Percentiles rank a stretch among this genome's conserved stretches.
Conservation (phyloP, 2,797 vertebrate genomes). For the Acanthopagrus latus region DNA sequence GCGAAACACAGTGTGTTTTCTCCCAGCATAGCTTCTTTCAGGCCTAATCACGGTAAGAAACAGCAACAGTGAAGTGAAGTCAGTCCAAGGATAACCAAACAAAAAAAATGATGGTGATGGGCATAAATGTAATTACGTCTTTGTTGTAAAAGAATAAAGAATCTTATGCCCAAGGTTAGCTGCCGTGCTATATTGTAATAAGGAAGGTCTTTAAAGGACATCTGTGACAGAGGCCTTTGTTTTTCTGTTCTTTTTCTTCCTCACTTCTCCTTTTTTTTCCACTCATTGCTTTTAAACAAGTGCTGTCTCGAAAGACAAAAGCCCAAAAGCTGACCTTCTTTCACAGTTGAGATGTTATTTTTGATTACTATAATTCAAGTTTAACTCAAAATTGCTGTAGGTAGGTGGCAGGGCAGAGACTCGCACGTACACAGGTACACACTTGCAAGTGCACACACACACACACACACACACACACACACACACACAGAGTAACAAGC, state of each 20-base stretch:
- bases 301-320: conserved; percentile 92
- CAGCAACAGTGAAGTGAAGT: conserved; percentile 36
- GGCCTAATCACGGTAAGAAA: conserved; percentile 23
- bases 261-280: conserved; percentile 41
- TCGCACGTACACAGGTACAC: conserved; percentile 25
- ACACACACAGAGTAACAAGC: conserved; percentile 28
- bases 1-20: conserved; percentile 1
- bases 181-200: conserved; percentile 64
- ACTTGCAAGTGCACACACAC: conserved; percentile 6
- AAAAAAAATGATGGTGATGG: conserved; percentile 43
- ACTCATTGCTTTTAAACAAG: conserved; percentile 85
- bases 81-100: conserved; percentile 54
- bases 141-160: conserved; percentile 54
- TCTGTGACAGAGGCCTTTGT: conserved; percentile 75
- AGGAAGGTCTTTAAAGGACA: conserved; percentile 81
- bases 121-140: conserved; percentile 62
- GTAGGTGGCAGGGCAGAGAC: conserved; percentile 74
- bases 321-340: conserved; percentile 85
- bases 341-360: conserved; percentile 91
- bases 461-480: conserved; percentile 33
- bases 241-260: conserved; percentile 55
- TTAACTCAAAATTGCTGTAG: conserved; percentile 87
- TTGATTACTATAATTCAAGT: conserved; percentile 90
- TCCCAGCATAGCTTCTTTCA: conserved; percentile 9
- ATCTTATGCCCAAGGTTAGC: conserved; percentile 80